phyloP scores from a whole-genome alignment of 1,140 invertebrate species.

The Trinorchestia longiramus region DNA sequence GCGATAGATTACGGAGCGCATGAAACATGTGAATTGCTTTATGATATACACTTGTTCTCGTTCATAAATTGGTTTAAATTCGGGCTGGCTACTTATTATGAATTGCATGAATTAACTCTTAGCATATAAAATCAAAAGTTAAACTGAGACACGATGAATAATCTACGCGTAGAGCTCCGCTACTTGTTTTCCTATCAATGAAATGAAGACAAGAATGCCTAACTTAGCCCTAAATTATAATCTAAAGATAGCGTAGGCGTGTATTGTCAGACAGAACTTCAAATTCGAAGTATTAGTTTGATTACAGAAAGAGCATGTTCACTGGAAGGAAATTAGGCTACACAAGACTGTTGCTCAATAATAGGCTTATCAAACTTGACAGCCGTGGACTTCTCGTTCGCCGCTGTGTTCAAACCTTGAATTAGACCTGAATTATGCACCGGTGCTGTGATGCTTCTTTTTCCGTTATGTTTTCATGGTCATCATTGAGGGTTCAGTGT shows the following conservation, averaged over 20 bases:
- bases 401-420: neutral
- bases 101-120: neutral
- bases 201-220: neutral
- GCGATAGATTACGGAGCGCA: neutral
- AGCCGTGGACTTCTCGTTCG: neutral
- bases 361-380: neutral
- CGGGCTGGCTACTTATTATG: neutral
- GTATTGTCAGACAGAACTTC: neutral
- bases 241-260: neutral
- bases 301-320: neutral
- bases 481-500: neutral
- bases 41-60: neutral
- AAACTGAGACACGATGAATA: neutral
- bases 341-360: neutral
- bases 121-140: neutral
- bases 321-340: neutral
- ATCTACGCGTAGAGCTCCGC: neutral
- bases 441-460: neutral
- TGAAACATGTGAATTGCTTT: constrained; percentile 8
- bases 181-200: neutral
- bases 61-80: neutral
- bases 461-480: neutral
- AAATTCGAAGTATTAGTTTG: neutral
- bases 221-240: neutral
- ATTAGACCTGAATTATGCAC: neutral